Evolutionary conservation across 2,888 invertebrate genomes (phyloP).

Genomic region (Leucoptera coffeella): DNA sequence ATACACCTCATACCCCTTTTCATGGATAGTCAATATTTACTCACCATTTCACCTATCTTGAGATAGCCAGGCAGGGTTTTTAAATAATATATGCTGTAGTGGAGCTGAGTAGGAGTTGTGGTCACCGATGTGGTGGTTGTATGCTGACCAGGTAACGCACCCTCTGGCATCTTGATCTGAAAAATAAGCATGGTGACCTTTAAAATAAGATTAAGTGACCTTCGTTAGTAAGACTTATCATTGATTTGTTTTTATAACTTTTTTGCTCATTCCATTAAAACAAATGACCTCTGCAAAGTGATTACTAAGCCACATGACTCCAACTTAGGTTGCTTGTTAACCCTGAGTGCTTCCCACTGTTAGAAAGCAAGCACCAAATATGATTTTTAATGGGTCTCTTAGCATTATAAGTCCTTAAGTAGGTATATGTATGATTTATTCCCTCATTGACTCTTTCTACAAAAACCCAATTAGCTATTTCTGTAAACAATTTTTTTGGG

Average conservation of each 20-base stretch:
- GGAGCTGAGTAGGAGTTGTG: slow-evolving; percentile 63
- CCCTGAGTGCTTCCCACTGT: not conserved
- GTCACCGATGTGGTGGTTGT: slow-evolving; percentile 66
- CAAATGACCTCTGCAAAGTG: not conserved
- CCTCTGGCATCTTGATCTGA: slow-evolving; percentile 43
- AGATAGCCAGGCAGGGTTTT: slow-evolving; percentile 68
- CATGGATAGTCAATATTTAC: slow-evolving; percentile 25
- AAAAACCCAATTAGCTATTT: no score
- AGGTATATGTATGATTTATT: no score
- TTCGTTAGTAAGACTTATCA: not conserved
- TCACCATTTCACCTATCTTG: slow-evolving; percentile 71
- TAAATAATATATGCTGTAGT: slow-evolving; percentile 68
- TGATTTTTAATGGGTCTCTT: no score
- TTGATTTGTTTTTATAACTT: slow-evolving; percentile 1
- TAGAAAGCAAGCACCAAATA: no score
- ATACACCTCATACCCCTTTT: no score
- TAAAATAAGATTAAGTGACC: not conserved
- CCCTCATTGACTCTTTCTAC: no score
- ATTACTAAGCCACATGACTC: not conserved
- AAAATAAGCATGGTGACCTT: not conserved
- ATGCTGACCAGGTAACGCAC: slow-evolving; percentile 69
- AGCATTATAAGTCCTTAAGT: no score
- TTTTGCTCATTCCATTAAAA: not conserved
- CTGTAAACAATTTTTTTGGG: no score
- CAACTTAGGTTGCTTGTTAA: not conserved